phyloP scores from a whole-genome alignment of 1,140 invertebrate genomes.

The Brachionus asplanchnoidis region DNA sequence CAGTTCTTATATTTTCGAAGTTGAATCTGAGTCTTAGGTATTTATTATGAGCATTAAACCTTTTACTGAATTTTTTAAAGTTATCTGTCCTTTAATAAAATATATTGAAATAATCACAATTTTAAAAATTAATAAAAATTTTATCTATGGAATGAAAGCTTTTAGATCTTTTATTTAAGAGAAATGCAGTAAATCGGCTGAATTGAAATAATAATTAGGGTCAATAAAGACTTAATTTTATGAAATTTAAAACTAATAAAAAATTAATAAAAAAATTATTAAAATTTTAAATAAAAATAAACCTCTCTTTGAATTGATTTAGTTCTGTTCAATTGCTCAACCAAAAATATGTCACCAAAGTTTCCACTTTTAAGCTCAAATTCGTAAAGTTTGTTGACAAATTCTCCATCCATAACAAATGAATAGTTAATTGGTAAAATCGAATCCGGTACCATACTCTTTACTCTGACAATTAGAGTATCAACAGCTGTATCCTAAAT shows the following conservation, averaged over 20 bases:
- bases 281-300: not conserved
- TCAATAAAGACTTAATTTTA: no score
- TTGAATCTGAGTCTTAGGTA: no score
- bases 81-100: no score
- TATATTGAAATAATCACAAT: no score
- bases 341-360: not conserved
- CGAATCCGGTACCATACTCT: not conserved
- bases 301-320: conserved; percentile 32
- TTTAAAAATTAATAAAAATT: no score
- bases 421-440: not conserved
- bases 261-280: not conserved
- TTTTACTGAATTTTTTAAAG: no score
- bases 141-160: no score
- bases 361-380: not conserved
- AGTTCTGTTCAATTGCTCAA: not conserved
- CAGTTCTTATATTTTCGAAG: no score
- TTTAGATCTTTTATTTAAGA: no score
- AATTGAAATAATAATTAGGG: no score
- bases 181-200: no score
- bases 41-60: no score
- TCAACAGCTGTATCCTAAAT: not conserved
- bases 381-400: not conserved
- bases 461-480: not conserved
- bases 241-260: not conserved
- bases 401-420: conserved; percentile 9